phyloP scores from a whole-genome alignment of 1,140 invertebrate species.

The Cyclargus thomasi region DNA sequence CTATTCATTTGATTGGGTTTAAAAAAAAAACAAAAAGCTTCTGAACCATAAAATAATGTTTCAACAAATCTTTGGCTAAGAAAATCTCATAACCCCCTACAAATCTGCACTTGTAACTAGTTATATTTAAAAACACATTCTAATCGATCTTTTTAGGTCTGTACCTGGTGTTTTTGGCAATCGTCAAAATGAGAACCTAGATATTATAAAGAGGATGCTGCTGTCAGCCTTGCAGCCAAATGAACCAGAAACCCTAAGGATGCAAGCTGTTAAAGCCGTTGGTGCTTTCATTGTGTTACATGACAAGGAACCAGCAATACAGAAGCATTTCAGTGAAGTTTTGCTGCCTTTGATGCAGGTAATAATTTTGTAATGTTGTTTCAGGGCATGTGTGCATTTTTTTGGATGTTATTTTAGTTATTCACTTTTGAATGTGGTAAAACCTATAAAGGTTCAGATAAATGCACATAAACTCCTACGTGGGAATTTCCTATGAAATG shows the following conservation, averaged over 20 bases:
- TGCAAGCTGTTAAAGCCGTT: conserved; percentile 89
- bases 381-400: no score
- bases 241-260: conserved; percentile 82
- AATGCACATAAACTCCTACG: conserved; percentile 49
- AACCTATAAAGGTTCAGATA: not conserved
- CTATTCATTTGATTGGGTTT: no score
- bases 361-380: conserved; percentile 18
- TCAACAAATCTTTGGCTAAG: no score
- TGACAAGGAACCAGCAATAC: conserved; percentile 90
- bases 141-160: conserved; percentile 76
- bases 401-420: no score
- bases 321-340: conserved; percentile 91
- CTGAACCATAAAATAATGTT: no score
- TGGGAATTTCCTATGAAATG: conserved; percentile 42
- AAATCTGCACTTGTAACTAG: no score
- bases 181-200: conserved; percentile 92
- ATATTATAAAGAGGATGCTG: conserved; percentile 97
- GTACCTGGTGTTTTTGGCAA: conserved; percentile 98
- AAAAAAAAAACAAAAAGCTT: no score
- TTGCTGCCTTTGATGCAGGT: conserved; percentile 86
- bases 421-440: no score
- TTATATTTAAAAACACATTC: no score
- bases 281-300: conserved; percentile 94
- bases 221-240: conserved; percentile 84
- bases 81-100: no score